Conservation (phyloP, 35 echinoderm and acorn worm genomes). For the Ptychodera flava region DNA sequence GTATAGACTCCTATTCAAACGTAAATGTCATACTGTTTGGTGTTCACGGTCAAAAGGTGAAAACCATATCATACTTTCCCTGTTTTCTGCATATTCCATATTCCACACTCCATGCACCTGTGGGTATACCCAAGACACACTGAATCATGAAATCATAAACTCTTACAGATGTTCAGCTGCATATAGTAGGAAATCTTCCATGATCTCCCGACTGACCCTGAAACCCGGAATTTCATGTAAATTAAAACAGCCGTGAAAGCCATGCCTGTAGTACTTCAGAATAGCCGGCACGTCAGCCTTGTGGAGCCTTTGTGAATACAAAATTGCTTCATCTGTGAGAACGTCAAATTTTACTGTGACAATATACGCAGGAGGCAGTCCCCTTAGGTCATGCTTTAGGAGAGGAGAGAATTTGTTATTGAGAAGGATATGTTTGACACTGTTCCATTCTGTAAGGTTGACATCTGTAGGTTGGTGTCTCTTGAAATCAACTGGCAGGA, state of each 20-base stretch:
- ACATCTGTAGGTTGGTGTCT: neutral
- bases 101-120: no score
- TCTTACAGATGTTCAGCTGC: neutral
- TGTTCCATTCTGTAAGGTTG: conserved; percentile 17
- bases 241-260: conserved; percentile 25
- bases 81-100: no score
- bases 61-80: neutral
- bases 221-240: neutral
- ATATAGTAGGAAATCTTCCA: neutral
- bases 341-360: conserved; percentile 46
- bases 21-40: neutral
- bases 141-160: neutral
- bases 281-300: conserved; percentile 30
- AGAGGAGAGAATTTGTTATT: conserved; percentile 35
- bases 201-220: neutral
- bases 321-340: conserved; percentile 37
- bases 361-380: conserved; percentile 42
- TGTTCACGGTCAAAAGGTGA: neutral
- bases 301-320: conserved; percentile 33
- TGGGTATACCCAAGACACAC: no score
- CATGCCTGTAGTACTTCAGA: conserved; percentile 26
- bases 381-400: conserved; percentile 20
- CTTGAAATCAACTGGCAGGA: neutral
- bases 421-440: conserved; percentile 14
- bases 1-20: neutral